Percentiles rank a stretch among this genome's conserved stretches.
Evolutionary conservation across 2,797 vertebrate species (phyloP).

Genomic region (Nyctibius grandis): DNA sequence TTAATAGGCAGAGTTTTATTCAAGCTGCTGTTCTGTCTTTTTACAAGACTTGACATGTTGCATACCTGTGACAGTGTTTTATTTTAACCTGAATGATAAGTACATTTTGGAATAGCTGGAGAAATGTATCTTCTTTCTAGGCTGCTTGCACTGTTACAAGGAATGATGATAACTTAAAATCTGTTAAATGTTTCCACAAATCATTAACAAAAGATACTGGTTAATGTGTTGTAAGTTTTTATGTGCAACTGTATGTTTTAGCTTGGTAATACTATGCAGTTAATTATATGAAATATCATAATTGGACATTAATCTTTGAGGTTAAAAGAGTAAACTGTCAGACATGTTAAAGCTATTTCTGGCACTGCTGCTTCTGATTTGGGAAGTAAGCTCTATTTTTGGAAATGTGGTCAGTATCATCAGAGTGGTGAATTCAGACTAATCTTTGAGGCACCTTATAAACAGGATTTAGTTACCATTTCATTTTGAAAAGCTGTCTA

Average conservation of each 20-base stretch:
- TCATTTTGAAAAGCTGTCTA: not conserved
- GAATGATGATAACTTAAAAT: not conserved
- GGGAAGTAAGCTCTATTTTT: slow-evolving; percentile 40
- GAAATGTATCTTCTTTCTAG: not conserved
- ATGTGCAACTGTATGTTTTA: not conserved
- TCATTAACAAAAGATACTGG: not conserved
- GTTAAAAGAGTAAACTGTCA: slow-evolving; percentile 19
- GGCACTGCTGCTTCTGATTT: slow-evolving; percentile 26
- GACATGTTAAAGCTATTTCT: slow-evolving; percentile 12
- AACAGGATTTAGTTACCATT: not conserved
- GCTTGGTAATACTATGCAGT: not conserved
- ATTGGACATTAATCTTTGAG: not conserved
- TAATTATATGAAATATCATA: not conserved
- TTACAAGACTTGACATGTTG: not conserved
- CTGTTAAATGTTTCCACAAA: not conserved
- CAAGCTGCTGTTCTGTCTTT: not conserved
- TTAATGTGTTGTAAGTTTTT: not conserved
- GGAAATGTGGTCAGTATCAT: not conserved
- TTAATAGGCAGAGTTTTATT: not conserved
- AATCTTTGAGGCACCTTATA: not conserved
- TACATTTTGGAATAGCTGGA: not conserved
- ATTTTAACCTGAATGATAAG: not conserved
- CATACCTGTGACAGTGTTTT: not conserved
- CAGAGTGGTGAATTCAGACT: not conserved
- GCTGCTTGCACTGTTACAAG: not conserved